Conservation (phyloP, 2,113 vertebrate genomes). For the Athene noctua region DNA sequence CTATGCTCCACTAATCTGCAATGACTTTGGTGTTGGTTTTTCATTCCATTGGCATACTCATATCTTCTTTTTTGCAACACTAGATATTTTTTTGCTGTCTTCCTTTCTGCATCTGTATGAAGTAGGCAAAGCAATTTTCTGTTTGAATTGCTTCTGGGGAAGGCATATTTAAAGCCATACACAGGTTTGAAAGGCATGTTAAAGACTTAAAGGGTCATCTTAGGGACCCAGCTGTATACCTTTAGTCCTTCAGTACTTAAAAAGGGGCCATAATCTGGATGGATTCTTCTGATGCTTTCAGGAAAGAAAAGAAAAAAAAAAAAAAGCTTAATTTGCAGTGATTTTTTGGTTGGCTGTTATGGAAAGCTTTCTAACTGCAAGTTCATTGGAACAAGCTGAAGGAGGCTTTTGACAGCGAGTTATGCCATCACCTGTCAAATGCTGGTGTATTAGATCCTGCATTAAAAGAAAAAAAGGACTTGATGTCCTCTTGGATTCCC, state of each 20-base stretch:
- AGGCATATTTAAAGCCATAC: neutral
- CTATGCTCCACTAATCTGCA: neutral
- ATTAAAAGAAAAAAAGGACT: neutral
- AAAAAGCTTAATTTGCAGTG: neutral
- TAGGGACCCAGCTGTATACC: neutral
- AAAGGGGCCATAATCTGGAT: neutral
- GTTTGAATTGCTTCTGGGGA: constrained; percentile 25
- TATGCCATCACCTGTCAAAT: neutral
- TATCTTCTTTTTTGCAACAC: neutral
- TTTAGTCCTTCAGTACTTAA: neutral
- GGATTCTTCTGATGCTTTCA: neutral
- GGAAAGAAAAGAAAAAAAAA: neutral
- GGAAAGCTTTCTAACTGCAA: neutral
- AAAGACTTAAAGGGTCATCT: neutral
- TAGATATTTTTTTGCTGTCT: neutral
- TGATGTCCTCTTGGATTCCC: neutral
- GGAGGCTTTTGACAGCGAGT: neutral
- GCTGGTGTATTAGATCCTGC: too few species aligned
- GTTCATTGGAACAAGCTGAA: neutral
- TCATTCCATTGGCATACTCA: neutral
- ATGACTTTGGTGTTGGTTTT: constrained; percentile 4
- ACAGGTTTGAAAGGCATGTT: neutral
- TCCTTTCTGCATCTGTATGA: constrained; percentile 4
- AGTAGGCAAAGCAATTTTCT: constrained; percentile 39
- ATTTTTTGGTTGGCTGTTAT: neutral